Evolutionary conservation across 1,140 invertebrate species (phyloP).

Genomic region (Samia ricini): DNA sequence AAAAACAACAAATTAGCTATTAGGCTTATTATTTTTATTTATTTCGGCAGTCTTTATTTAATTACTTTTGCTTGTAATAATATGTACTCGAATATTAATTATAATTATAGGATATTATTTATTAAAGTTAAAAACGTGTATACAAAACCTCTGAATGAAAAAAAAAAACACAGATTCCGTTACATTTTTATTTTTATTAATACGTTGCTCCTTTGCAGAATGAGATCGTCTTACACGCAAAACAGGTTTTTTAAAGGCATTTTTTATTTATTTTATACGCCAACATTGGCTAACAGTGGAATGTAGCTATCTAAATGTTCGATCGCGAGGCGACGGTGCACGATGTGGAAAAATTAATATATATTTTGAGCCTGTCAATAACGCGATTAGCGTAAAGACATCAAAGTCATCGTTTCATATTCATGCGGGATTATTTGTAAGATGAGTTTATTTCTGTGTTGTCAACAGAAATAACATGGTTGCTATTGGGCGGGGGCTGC

Average conservation of each 20-base stretch:
- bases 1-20: not conserved
- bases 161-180: not conserved
- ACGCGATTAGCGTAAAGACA: slow-evolving; percentile 71
- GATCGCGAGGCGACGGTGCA: slow-evolving; percentile 52
- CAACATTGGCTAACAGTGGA: not conserved
- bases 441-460: slow-evolving; percentile 69
- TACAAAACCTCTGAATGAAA: not conserved
- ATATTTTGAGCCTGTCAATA: slow-evolving; percentile 51
- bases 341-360: slow-evolving; percentile 24
- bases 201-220: not conserved
- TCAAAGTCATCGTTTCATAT: slow-evolving; percentile 63
- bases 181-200: not conserved
- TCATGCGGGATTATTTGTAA: slow-evolving; percentile 49
- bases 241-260: not conserved
- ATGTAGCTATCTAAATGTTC: not conserved
- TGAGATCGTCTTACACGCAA: not conserved
- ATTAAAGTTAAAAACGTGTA: not conserved
- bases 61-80: too few species aligned
- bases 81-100: too few species aligned
- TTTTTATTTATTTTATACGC: not conserved
- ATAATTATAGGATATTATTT: too few species aligned
- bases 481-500: slow-evolving; percentile 39
- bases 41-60: too few species aligned
- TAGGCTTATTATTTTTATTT: too few species aligned
- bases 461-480: slow-evolving; percentile 69